Percentiles rank a stretch among this genome's conserved stretches.
Evolutionary conservation across 2,888 invertebrate species (phyloP).

Genomic region (Megastigmus dorsalis): DNA sequence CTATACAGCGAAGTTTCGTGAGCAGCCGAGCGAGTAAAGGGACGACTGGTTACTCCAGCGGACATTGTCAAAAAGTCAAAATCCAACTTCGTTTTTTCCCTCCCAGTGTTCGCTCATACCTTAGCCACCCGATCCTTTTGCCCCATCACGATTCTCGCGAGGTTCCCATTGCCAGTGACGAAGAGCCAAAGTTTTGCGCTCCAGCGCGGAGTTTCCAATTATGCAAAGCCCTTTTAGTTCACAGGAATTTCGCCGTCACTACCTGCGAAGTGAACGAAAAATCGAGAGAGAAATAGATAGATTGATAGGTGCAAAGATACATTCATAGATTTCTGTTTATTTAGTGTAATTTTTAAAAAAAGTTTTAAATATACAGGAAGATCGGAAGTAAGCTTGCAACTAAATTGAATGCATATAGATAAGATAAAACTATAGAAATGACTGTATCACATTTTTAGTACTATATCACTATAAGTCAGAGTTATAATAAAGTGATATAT

Average conservation of each 20-base stretch:
- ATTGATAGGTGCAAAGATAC: too few species aligned
- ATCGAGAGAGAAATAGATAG: constrained; percentile 19
- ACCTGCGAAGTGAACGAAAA: not conserved
- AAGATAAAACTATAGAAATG: too few species aligned
- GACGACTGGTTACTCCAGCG: not conserved
- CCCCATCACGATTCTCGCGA: constrained; percentile 30
- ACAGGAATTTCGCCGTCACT: constrained; percentile 49
- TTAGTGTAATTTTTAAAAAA: too few species aligned
- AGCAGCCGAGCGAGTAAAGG: too few species aligned
- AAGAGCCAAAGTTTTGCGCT: constrained; percentile 55
- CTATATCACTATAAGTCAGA: too few species aligned
- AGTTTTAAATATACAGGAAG: too few species aligned
- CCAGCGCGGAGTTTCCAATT: constrained; percentile 58
- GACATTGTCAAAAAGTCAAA: constrained; percentile 38
- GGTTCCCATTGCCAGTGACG: constrained; percentile 52
- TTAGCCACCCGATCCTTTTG: not conserved
- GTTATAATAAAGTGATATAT: too few species aligned
- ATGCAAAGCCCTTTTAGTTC: constrained; percentile 60
- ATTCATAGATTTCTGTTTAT: too few species aligned
- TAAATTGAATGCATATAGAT: too few species aligned
- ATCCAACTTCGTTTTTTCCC: constrained; percentile 20
- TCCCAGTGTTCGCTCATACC: not conserved
- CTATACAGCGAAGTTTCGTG: too few species aligned
- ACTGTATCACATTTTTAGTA: too few species aligned
- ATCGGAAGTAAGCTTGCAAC: too few species aligned